Conservation (phyloP, 2,888 invertebrate species). For the Fabriciana adippe region DNA sequence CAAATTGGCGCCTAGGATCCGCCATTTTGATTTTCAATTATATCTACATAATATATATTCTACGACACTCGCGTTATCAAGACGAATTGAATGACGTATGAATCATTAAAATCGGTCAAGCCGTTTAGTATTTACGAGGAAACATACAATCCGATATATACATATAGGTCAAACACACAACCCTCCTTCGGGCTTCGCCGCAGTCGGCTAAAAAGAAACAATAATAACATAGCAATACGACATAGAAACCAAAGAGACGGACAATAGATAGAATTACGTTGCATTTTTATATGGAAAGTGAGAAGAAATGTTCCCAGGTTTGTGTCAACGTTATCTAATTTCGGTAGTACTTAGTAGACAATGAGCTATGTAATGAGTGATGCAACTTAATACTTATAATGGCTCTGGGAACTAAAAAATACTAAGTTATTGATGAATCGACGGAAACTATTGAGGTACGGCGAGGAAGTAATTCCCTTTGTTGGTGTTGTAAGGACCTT, state of each 20-base stretch:
- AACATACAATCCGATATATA: too few relatives aligned
- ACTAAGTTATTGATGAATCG: slow-evolving; percentile 19
- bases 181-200: too few relatives aligned
- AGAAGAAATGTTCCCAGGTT: slow-evolving; percentile 67
- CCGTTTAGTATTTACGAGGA: too few relatives aligned
- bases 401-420: slow-evolving; percentile 27
- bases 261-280: slow-evolving; percentile 56
- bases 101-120: too few relatives aligned
- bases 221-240: background rate
- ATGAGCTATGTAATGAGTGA: slow-evolving; percentile 64
- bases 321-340: slow-evolving; percentile 71
- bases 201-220: background rate
- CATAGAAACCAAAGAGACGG: slow-evolving; percentile 24
- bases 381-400: slow-evolving; percentile 30
- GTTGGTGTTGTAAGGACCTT: slow-evolving; percentile 5
- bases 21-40: too few relatives aligned
- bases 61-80: too few relatives aligned
- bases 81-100: too few relatives aligned
- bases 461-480: slow-evolving; percentile 12
- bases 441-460: slow-evolving; percentile 23
- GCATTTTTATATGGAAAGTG: slow-evolving; percentile 60
- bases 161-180: too few relatives aligned
- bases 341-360: slow-evolving; percentile 48
- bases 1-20: too few relatives aligned
- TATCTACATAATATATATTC: too few relatives aligned